Evolutionary conservation across 2,888 invertebrate species (phyloP), one percentile per base, ranked within the genome.

Genomic region (Heliconius aoede): DNA sequence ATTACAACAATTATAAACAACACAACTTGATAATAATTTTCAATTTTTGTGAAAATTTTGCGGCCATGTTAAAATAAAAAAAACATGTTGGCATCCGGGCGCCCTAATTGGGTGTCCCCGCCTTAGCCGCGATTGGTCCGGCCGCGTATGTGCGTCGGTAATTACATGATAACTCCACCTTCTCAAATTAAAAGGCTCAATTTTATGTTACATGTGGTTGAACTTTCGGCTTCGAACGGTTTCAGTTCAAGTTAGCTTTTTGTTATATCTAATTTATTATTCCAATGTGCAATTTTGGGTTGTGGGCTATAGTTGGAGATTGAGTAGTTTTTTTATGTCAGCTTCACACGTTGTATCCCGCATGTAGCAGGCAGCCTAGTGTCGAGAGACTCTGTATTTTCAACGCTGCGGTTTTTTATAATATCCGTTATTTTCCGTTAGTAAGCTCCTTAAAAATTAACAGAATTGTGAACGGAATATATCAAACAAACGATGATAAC

Each of bases 141-240:
- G 88, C 76, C 89, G 90, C 89, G 90, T 72, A 61, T 60, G 61
- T 61, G 72, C n/a, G 58, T 32, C 21, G 89, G 80, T 92, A 92
- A 93, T 93, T 93, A 93, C 90, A 90, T 90, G 91, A 91, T 90
- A 91, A 90, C 90, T 87, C 90, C 93, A 91, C 93, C 93, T 88
- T 84, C 85, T 90, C 89, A 92, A 92, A 92, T 92, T 93, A 90
- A 89, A 86, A 80, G 74, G 81, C 80, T 73, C 80, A 84, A 82
- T 78, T 78, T 68, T 64, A 64, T 60, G 68, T 78, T 78, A 74
- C 78, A 78, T 72, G 76, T 74, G 79, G 69, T 26, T 74, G 72
- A 72, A 69, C 78, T 67, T 55, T 72, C 65, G 74, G n/a, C n/a
- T n/a, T n/a, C n/a, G n/a, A n/a, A n/a, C 72, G 72, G 74, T 76